Evolutionary conservation across 64 coral and sea anemone genomes (phyloP).

Genomic region (Porites lutea): DNA sequence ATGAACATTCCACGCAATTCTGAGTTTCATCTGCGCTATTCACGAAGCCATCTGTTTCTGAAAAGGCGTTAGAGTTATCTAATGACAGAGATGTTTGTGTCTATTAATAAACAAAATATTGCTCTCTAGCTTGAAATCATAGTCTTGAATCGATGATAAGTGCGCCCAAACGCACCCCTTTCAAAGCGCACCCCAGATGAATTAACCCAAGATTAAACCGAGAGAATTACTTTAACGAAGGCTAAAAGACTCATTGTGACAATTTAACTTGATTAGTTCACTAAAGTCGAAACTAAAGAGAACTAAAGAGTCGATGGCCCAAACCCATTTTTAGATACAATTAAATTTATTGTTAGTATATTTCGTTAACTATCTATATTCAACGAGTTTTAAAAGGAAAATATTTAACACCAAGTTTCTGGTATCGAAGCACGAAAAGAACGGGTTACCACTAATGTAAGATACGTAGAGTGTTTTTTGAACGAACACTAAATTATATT

Average conservation of each 20-base stretch:
- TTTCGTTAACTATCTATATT: not conserved
- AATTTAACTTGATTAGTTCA: not conserved
- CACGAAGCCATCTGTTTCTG: too few relatives aligned
- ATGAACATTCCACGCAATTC: constrained; percentile 6
- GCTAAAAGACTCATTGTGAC: not conserved
- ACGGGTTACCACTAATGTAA: too few relatives aligned
- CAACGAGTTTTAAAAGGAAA: not conserved
- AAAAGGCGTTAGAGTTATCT: too few relatives aligned
- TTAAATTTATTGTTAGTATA: not conserved
- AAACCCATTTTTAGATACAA: not conserved
- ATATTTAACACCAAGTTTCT: not conserved
- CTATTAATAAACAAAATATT: too few relatives aligned
- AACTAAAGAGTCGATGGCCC: not conserved
- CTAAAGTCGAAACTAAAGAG: too few relatives aligned
- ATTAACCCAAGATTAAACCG: too few relatives aligned
- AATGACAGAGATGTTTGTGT: too few relatives aligned
- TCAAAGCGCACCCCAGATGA: too few relatives aligned
- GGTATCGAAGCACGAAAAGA: not conserved
- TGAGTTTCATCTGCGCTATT: not conserved
- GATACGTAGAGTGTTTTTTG: too few relatives aligned
- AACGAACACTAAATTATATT: not conserved
- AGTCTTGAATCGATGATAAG: too few relatives aligned
- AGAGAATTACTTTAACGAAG: not conserved
- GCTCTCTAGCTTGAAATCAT: too few relatives aligned
- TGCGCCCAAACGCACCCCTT: too few relatives aligned